Evolutionary conservation across 2,888 invertebrate species (phyloP), one percentile per base, ranked within the genome.

Genomic region (Apotomis turbidana): DNA sequence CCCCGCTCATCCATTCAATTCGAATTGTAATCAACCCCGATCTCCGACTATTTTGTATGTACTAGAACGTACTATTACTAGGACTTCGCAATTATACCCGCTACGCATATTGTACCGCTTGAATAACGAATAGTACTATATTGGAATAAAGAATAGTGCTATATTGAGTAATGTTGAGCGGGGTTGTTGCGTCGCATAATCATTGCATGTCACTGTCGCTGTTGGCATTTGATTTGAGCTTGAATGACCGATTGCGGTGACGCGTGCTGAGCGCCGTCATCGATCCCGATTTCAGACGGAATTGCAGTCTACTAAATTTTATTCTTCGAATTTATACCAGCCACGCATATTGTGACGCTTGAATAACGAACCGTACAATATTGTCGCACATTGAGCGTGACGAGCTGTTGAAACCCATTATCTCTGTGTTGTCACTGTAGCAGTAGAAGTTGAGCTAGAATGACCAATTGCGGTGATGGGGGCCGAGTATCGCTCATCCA

Each of bases 241-340:
- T 70, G 66, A 74, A 74, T 74, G 70, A 74, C 66, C 74, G 63
- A 74, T 70, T 74, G 70, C 62, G 68, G 73, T 66, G 61, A 64
- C 63, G 27, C 46, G 61, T 55, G 44, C 71, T 67, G 67, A 67
- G 59, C 68, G 58, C 73, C 70, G 68, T 62, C 67, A 66, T 70
- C 73, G 70, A 66, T 74, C 71, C 62, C 59, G 73, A 70, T 70
- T 70, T 60, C 57, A 15, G 46, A 41, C 8, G n/a, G n/a, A n/a
- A n/a, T n/a, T n/a, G n/a, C n/a, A n/a, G n/a, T n/a, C n/a, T n/a
- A n/a, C n/a, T n/a, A n/a, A n/a, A n/a, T n/a, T n/a, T n/a, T n/a
- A n/a, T 15, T 59, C 61, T 44, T 41, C 44, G 44, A 1, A 27
- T 2, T 27, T 27, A 27, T 27, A 27, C 27, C 27, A 27, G 27